Evolutionary conservation across 1,140 invertebrate species (phyloP).

Genomic region (Schlechtendalia chinensis): DNA sequence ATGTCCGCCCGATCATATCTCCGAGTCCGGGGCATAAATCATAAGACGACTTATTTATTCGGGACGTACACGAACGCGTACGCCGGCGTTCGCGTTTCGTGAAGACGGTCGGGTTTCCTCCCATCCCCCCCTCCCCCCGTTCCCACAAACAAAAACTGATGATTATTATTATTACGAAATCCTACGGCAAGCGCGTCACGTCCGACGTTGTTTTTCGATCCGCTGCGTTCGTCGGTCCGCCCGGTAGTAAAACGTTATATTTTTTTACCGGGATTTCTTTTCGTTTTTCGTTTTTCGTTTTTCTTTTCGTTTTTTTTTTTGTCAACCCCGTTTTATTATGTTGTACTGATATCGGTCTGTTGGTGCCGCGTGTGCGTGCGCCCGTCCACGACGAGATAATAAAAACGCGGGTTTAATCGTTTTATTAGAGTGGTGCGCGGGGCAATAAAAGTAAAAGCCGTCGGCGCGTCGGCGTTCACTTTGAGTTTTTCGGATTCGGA

Average conservation of each 20-base stretch:
- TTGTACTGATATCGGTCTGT: constrained; percentile 22
- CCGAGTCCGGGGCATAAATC: constrained; percentile 27
- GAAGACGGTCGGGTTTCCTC: too few relatives aligned
- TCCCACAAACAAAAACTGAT: not conserved
- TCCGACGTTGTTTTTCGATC: not conserved
- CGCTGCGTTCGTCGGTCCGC: not conserved
- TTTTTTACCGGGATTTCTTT: constrained; percentile 3
- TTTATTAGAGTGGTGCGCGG: constrained; percentile 26
- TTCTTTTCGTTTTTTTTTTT: constrained; percentile 2
- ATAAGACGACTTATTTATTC: constrained; percentile 28
- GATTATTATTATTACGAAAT: constrained; percentile 10
- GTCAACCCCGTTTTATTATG: not conserved
- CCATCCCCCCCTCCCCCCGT: not conserved
- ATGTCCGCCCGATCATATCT: constrained; percentile 33
- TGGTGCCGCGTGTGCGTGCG: too few relatives aligned
- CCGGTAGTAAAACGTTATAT: not conserved
- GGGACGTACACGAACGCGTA: not conserved
- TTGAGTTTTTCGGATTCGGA: constrained; percentile 7
- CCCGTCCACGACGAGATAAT: constrained; percentile 20
- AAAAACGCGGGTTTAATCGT: constrained; percentile 42
- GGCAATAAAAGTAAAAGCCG: constrained; percentile 47
- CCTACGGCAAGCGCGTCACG: not conserved
- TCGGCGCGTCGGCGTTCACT: constrained; percentile 33
- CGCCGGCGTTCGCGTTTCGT: too few relatives aligned
- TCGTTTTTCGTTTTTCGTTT: too few relatives aligned